These are phyloP conservation scores for Apamea crenata DNA, from an alignment of 2,888 invertebrate genomes.

Conservation along the genomic window DNA sequence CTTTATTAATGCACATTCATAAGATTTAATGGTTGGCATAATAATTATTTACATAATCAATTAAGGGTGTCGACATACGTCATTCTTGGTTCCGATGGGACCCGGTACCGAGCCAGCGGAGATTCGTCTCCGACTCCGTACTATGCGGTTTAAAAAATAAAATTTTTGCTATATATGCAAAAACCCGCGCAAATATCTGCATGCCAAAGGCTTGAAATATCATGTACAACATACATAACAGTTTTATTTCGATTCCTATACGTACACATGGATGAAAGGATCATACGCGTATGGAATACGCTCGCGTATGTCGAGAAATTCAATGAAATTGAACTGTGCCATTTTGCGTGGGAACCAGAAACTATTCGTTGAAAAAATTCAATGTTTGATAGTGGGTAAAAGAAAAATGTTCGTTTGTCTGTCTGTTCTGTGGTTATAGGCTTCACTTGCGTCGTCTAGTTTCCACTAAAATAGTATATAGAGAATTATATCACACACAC, in stretches of 20 bases:
- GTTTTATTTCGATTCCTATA: conserved; percentile 15
- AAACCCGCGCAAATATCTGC: conserved; percentile 24
- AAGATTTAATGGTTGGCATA: too few relatives aligned
- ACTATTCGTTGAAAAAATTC: conserved; percentile 26
- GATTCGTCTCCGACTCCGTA: too few relatives aligned
- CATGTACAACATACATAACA: conserved; percentile 10
- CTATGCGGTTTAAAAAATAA: conserved; percentile 1
- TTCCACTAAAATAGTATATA: not conserved
- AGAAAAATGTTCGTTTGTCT: not conserved
- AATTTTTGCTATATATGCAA: conserved; percentile 6
- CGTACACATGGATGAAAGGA: conserved; percentile 15
- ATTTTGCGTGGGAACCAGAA: conserved; percentile 20
- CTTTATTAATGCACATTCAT: too few relatives aligned
- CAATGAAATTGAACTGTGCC: conserved; percentile 33
- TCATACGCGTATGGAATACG: conserved; percentile 19
- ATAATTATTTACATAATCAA: too few relatives aligned
- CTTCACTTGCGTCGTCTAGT: not conserved
- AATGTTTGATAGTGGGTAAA: not conserved
- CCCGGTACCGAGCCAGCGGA: not conserved
- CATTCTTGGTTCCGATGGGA: not conserved
- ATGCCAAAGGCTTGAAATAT: conserved; percentile 51
- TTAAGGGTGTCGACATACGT: too few relatives aligned
- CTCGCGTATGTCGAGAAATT: conserved; percentile 17
- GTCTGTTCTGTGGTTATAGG: not conserved
- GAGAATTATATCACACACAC: too few relatives aligned